A percentile compares a stretch with the other conserved stretches of the same genome.
phyloP scores from a whole-genome alignment of 1,140 invertebrate species.

The Dendrolimus punctatus region DNA sequence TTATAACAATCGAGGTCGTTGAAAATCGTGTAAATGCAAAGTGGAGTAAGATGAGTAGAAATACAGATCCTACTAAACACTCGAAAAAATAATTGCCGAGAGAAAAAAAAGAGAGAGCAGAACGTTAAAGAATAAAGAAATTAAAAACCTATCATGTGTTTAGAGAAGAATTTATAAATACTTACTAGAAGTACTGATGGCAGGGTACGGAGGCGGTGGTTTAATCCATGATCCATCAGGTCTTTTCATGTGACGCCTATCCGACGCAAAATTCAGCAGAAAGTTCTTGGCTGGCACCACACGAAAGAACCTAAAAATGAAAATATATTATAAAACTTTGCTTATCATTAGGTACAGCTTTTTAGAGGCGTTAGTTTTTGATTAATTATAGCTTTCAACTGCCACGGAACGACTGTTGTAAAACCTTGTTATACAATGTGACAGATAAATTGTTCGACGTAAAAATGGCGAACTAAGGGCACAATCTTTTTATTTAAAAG shows the following conservation, averaged over 20 bases:
- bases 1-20: neutral
- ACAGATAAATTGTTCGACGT: too few species aligned
- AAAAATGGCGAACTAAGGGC: too few species aligned
- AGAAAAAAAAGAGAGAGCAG: too few species aligned
- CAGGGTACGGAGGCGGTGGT: slow-evolving; percentile 89
- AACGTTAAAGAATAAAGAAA: too few species aligned
- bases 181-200: slow-evolving; percentile 80
- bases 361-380: neutral
- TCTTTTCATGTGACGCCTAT: slow-evolving; percentile 92
- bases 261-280: slow-evolving; percentile 90
- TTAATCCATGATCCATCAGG: slow-evolving; percentile 91
- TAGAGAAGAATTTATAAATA: neutral
- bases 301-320: slow-evolving; percentile 80
- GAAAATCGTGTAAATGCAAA: neutral
- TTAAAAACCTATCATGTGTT: neutral
- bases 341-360: neutral
- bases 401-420: too few species aligned
- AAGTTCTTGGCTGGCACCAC: slow-evolving; percentile 86
- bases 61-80: too few species aligned
- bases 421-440: too few species aligned
- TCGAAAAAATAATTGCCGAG: too few species aligned
- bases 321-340: neutral
- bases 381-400: neutral
- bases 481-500: too few species aligned
- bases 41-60: neutral